These are phyloP conservation scores for Nomada flava DNA, from an alignment of 2,888 invertebrate genomes.

Conservation along the genomic window DNA sequence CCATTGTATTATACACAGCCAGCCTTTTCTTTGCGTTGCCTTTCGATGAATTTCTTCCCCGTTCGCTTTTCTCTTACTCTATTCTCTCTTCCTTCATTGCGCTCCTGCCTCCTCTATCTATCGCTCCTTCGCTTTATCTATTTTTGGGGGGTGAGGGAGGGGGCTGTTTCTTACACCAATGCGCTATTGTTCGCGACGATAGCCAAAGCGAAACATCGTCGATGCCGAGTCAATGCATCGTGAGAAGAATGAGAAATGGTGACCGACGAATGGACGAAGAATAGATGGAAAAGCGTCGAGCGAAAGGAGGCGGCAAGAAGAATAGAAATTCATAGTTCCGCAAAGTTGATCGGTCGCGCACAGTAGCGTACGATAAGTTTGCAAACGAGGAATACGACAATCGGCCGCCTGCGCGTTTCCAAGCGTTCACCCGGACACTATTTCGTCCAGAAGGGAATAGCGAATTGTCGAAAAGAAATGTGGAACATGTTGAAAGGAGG, in stretches of 20 bases:
- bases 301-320: background rate
- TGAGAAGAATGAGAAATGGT: background rate
- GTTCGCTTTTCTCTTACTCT: background rate
- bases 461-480: background rate
- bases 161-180: slow-evolving; percentile 12
- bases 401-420: slow-evolving; percentile 21
- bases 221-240: background rate
- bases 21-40: slow-evolving; percentile 9
- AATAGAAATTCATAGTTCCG: background rate
- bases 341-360: slow-evolving; percentile 15
- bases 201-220: background rate
- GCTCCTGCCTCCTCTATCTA: background rate
- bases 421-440: background rate
- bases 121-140: slow-evolving; percentile 30
- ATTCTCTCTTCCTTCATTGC: background rate
- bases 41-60: background rate
- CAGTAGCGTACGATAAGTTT: slow-evolving; percentile 7
- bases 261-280: slow-evolving; percentile 4
- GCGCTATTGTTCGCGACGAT: slow-evolving; percentile 4
- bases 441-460: background rate
- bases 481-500: background rate
- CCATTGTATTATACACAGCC: slow-evolving; percentile 11
- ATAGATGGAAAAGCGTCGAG: slow-evolving; percentile 9
- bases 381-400: background rate
- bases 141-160: background rate